Evolutionary conservation across 2,113 vertebrate genomes (phyloP), one percentile per base, ranked within the genome.

Genomic region (Marmota flaviventris): DNA sequence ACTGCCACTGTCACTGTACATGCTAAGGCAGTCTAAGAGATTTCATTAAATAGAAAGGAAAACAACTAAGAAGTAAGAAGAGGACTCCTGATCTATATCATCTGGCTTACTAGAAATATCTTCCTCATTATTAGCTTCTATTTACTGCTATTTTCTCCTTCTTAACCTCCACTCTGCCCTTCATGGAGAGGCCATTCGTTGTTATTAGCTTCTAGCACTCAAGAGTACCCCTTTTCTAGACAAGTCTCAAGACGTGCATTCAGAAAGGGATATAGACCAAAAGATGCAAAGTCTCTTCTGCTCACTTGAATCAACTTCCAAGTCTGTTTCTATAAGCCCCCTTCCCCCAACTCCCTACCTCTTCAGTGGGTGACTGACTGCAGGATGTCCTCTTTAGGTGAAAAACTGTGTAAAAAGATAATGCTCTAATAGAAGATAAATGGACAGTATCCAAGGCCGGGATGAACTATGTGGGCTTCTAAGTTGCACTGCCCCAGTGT

Each of bases 161-260:
- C 34, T 79, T 93, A 45, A 85, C 34, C 5, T 85, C 53, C 53
- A 56, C 8, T 78, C 37, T 39, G 17, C 79, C 39, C 34, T 89
- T 79, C 32, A 70, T 2, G 24, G 70, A n/a, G 32, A 87, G 58
- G 45, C 4, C 12, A 24, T 48, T 27, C 72, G 0, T 32, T 34
- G 51, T 42, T 75, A 45, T 69, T 82, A 70, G n/a, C 48, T 51
- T 82, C 58, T 8, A 77, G 22, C 27, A 92, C 34, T 76, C 42
- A 89, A 9, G 93, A 72, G 45, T 27, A 61, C 25, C 25, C 58
- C 13, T 89, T 92, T 89, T 92, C 17, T 37, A 77, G 70, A 53
- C 27, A 91, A 79, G 11, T 75, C 34, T 79, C 34, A 95, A 79
- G 37, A 67, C 37, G 45, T 70, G 88, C 37, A 51, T 70, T 96